Evolutionary conservation across 2,113 vertebrate genomes (phyloP), one percentile per base, ranked within the genome.

Genomic region (Bufo gargarizans): DNA sequence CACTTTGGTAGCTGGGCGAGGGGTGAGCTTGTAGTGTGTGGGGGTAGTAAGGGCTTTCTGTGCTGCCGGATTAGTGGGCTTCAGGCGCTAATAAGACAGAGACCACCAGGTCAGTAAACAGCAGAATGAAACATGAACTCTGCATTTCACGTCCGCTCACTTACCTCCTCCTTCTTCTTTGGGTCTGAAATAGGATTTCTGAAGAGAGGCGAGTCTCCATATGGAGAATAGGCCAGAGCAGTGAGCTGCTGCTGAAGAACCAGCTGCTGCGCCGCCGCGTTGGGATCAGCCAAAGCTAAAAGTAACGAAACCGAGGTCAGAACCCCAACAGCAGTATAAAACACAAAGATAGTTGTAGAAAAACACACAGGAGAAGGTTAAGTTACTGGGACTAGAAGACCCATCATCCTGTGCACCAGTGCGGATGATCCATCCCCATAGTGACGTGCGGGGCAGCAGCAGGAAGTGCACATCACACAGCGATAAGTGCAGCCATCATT

Each of bases 101-200:
- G 1, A 11, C 33, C 19, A 6, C 17, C 10, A n/a, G n/a, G 13
- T 47, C 14, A 50, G 33, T 12, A 7, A 1, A 45, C 1, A 6
- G 69, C 8, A 14, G 6, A 3, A 2, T 2, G 6, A 16, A 0
- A 13, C 1, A 8, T 10, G 9, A 2, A 4, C 6, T 2, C 4
- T 13, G 10, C 1, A 56, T 5, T 3, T 3, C 10, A n/a, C 59
- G 13, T 0, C 43, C 13, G 20, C 6, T 3, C 47, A 56, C 56
- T 90, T 91, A 99, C 98, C 96, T 99, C 98, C 82, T 99, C 98
- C 17, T 98, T 98, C 94, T 99, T 99, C 93, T 99, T 99, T 0
- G 97, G 97, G 89, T 99, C 97, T 0, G 97, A 96, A 91, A 99
- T 95, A 3, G 97, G 96, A 92, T 99, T 99, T 69, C 97, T 95